Percentiles rank a stretch among this genome's conserved stretches.
Evolutionary conservation across 2,797 vertebrate genomes (phyloP).

Genomic region (Staurois parvus): DNA sequence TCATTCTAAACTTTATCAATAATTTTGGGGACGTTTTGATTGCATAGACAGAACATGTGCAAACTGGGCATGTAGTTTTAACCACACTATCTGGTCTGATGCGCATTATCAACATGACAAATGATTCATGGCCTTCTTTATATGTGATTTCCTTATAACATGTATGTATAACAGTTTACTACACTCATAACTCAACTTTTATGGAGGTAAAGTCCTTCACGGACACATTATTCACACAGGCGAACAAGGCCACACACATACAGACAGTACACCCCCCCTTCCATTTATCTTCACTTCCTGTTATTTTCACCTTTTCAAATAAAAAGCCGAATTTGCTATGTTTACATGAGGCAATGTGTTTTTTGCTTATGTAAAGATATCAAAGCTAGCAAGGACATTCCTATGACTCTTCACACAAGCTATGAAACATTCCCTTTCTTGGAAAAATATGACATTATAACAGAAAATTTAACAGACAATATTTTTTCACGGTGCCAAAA

Average conservation of each 20-base stretch:
- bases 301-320: slow-evolving; percentile 45
- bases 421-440: slow-evolving; percentile 19
- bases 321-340: background rate
- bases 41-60: too few species aligned
- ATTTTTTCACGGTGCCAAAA: background rate
- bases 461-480: background rate
- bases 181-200: background rate
- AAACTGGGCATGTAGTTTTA: too few species aligned
- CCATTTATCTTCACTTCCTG: slow-evolving; percentile 44
- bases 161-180: background rate
- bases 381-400: background rate
- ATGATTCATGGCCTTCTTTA: background rate
- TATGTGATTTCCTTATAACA: background rate
- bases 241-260: slow-evolving; percentile 38
- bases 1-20: too few species aligned
- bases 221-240: background rate
- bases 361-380: slow-evolving; percentile 44
- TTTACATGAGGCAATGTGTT: slow-evolving; percentile 35
- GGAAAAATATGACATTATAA: slow-evolving; percentile 7
- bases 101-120: too few species aligned
- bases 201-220: background rate
- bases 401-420: slow-evolving; percentile 6
- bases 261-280: background rate
- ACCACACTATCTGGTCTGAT: too few species aligned
- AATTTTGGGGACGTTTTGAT: too few species aligned